These are phyloP conservation scores for Neostethus bicornis DNA, from an alignment of 2,797 vertebrate genomes.

Conservation along the genomic window DNA sequence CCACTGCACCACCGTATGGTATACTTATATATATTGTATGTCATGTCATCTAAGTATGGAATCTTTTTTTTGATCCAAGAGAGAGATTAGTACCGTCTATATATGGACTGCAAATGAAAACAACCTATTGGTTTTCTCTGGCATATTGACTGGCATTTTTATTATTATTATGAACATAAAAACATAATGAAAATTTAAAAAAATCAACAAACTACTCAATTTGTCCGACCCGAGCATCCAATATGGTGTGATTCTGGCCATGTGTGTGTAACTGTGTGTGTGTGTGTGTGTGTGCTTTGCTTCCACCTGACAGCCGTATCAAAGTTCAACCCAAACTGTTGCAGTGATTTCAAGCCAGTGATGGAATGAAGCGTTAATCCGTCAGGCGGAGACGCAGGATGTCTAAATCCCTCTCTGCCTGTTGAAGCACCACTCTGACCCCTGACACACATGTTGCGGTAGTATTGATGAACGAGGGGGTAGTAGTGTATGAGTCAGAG, in stretches of 20 bases:
- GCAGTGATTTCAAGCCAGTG: conserved; percentile 35
- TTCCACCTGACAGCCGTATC: conserved; percentile 57
- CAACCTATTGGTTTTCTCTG: too few relatives aligned
- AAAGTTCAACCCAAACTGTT: conserved; percentile 40
- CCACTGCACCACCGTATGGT: too few relatives aligned
- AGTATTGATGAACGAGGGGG: conserved; percentile 72
- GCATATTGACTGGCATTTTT: too few relatives aligned
- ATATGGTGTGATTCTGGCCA: conserved; percentile 31
- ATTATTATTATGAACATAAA: too few relatives aligned
- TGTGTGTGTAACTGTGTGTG: conserved; percentile 41
- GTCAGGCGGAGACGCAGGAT: conserved; percentile 32
- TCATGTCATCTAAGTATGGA: too few relatives aligned
- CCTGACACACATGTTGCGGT: conserved; percentile 60
- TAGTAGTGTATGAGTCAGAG: conserved; percentile 54
- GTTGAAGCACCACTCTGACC: conserved; percentile 60
- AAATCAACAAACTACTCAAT: too few relatives aligned
- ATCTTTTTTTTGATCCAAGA: too few relatives aligned
- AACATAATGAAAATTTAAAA: too few relatives aligned
- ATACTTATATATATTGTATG: too few relatives aligned
- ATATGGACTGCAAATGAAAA: too few relatives aligned
- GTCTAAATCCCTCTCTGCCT: conserved; percentile 57
- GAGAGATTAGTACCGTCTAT: too few relatives aligned
- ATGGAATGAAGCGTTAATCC: conserved; percentile 63
- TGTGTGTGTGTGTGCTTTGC: conserved; percentile 39
- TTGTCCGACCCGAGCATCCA: conserved; percentile 25